A percentile compares a stretch with the other conserved stretches of the same genome.
These are phyloP conservation scores for Lomographa bimaculata DNA, from an alignment of 2,888 invertebrate species.

Conservation along the genomic window DNA sequence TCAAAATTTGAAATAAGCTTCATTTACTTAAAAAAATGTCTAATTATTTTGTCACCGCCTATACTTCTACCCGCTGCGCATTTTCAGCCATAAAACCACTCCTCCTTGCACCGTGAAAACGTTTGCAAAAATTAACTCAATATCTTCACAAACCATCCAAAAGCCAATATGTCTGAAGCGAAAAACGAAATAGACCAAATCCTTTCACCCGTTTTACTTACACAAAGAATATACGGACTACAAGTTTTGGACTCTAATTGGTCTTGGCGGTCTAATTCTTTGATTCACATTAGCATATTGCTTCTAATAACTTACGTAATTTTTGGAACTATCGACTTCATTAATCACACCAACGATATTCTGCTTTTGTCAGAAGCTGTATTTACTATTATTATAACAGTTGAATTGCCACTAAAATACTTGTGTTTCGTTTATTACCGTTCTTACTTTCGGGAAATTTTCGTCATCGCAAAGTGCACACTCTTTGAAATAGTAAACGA, in stretches of 20 bases:
- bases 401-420: slow-evolving; percentile 45
- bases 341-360: slow-evolving; percentile 42
- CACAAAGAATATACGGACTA: slow-evolving; percentile 53
- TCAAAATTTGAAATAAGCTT: no score
- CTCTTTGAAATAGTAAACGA: slow-evolving; percentile 42
- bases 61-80: slow-evolving; percentile 4
- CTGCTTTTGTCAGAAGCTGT: slow-evolving; percentile 51
- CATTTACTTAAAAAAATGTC: neutral
- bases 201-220: slow-evolving; percentile 40
- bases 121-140: slow-evolving; percentile 42
- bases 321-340: slow-evolving; percentile 52
- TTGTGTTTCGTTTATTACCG: slow-evolving; percentile 43
- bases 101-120: slow-evolving; percentile 19
- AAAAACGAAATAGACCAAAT: slow-evolving; percentile 52
- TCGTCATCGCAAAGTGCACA: slow-evolving; percentile 48
- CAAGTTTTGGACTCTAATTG: slow-evolving; percentile 61
- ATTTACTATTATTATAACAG: slow-evolving; percentile 50
- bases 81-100: slow-evolving; percentile 20
- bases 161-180: slow-evolving; percentile 48
- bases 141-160: slow-evolving; percentile 33
- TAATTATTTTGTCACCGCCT: slow-evolving; percentile 4
- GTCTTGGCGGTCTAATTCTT: slow-evolving; percentile 47
- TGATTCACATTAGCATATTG: slow-evolving; percentile 41
- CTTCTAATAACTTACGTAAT: slow-evolving; percentile 50
- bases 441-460: slow-evolving; percentile 44